Evolutionary conservation across 2,113 vertebrate genomes (phyloP), one percentile per base, ranked within the genome.

Genomic region (Phylloscopus trochilus): DNA sequence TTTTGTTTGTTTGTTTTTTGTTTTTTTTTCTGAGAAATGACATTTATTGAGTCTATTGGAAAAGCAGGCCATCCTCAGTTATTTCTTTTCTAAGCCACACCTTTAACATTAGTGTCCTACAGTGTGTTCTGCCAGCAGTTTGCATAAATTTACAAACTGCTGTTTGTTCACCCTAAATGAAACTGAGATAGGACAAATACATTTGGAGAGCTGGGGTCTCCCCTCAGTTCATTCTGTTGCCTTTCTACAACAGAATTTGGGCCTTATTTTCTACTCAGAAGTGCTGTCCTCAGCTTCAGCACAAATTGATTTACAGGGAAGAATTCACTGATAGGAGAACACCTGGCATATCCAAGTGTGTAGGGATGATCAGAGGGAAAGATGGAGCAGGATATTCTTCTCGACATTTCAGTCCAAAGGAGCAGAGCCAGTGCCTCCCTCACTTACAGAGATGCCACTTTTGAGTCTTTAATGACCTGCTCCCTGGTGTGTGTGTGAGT

Each of bases 191-290:
- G 82, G 74, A 67, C 24, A 44, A 70, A 56, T 37, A 13, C 22
- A 53, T 58, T 69, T 84, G 35, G 47, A 89, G 44, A 77, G 10
- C 11, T 28, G 26, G 17, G 17, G 35, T 72, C 17, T 78, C 13
- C 10, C 5, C 5, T 9, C 0, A 0, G 3, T 35, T 19, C 13
- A 13, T 53, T 59, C 43, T 41, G 0, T 26, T 85, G 24, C 24
- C 26, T 82, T 86, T 78, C 59, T 55, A 9, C 55, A 37, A 3
- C 9, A 67, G 41, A 44, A 79, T 75, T 72, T 46, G 35, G 33
- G 11, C 5, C 9, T 16, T 58, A 60, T 76, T 76, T 89, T 41
- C 30, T 72, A 3, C 19, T 73, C 58, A 18, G 39, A 66, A 58
- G 20, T 49, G n/a, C 30, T 68, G 30, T 75, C 44, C 39, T 90